Evolutionary conservation across 2,888 invertebrate species (phyloP), one percentile per base, ranked within the genome.

Genomic region (Eupsilia transversa): DNA sequence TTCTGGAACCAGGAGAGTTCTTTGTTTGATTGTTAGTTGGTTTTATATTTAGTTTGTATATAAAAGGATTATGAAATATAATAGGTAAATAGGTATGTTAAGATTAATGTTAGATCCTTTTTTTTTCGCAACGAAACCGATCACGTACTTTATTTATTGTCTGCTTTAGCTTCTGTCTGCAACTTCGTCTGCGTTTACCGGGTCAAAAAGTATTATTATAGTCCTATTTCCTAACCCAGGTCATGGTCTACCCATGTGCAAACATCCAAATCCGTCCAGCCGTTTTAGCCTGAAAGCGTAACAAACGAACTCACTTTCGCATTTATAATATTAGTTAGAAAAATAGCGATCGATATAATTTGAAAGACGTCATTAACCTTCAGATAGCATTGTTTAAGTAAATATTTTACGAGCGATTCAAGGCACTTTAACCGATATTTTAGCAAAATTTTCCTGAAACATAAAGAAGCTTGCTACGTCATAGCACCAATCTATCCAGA

Each of bases 1-100:
- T 79, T 80, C 69, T 75, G 66, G 61, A 70, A 63, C 56, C 64
- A 46, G 41, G 14, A 10, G 49, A 78, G 68, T 81, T 83, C 88
- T 87, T 87, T 87, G 86, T 87, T 80, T 65, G 61, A 69, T 77
- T 65, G 77, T 80, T 72, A 67, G 54, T 49, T 70, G 4, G n/a
- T 41, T 64, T 80, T 77, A 80, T 80, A 80, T 77, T 73, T 60
- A 64, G 17, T 75, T 74, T 54, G 17, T 6, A 17, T 35, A 33
- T 46, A 41, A 23, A 64, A 59, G 23, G 12, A 54, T 63, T n/a
- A 38, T 52, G 0, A 20, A 14, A 69, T 66, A 43, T 33, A 68
- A 57, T 38, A 46, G 23, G 14, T 30, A 57, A n/a, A 33, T 30
- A 57, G 14, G 23, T 49, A n/a, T 14, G 2, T 2, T 33, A 76